Evolutionary conservation across 2,113 vertebrate species (phyloP), one percentile per base, ranked within the genome.

Genomic region (Anthoscopus minutus): DNA sequence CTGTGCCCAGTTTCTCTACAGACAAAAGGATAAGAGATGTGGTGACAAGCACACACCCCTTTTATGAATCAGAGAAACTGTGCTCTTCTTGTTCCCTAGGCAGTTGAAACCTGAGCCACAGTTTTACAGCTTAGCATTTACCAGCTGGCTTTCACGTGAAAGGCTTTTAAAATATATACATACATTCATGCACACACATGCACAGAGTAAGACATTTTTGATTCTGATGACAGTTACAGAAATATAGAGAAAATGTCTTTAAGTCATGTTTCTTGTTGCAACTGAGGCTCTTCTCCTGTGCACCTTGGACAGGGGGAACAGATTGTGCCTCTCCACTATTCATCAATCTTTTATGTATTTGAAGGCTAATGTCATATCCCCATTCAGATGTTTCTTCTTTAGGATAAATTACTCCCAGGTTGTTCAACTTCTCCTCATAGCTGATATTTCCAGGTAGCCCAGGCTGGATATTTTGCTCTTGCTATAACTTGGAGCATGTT

Each of bases 271-370:
- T 69, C 80, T 42, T 85, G 18, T 50, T 53, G 58, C 35, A 57
- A 31, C 42, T 54, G 54, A 80, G 35, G 42, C 58, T 89, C 31
- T 94, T 93, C 81, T 92, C 21, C 76, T 62, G 10, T 83, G 79
- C 58, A 67, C 76, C 87, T 96, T 94, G 94, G 93, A 78, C 48
- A 78, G 23, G 56, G 60, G 66, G 81, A 96, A 96, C 93, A 96
- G 94, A 95, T 96, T 96, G 92, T 87, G 92, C 61, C 47, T 94
- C 89, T 96, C 65, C 65, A 89, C 64, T 94, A 95, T 96, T 93
- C 95, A 96, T 96, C 80, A 96, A 77, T 94, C 90, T 95, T 96
- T 94, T 82, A 94, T 88, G 86, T 73, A 88, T 93, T 90, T 94
- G 94, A 96, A 95, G 64, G 90, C 35, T 93, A 94, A 94, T 96